phyloP scores from a whole-genome alignment of 2,888 invertebrate genomes.

The Tinea trinotella region DNA sequence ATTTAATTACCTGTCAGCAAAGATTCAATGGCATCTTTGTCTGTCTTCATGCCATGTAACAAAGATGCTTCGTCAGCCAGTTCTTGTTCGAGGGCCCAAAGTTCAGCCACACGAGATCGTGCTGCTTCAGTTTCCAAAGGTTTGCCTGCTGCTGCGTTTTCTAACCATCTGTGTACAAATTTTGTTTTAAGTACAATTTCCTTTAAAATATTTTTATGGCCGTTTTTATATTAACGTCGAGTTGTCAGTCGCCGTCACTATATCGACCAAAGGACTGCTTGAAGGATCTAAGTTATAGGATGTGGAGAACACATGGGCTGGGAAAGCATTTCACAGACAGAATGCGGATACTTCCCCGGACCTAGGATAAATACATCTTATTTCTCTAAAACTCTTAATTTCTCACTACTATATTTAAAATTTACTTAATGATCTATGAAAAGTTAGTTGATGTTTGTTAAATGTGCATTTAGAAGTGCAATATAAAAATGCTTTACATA shows the following conservation, averaged over 20 bases:
- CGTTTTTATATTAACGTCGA: too few species aligned
- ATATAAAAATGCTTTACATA: conserved; percentile 3
- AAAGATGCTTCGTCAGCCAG: conserved; percentile 65
- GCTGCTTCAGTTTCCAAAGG: conserved; percentile 63
- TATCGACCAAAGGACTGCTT: too few species aligned
- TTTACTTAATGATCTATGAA: not conserved
- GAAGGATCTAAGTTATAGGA: too few species aligned
- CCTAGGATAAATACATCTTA: too few species aligned
- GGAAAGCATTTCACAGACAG: too few species aligned
- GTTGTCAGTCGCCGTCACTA: too few species aligned
- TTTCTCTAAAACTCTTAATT: too few species aligned
- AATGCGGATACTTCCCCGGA: too few species aligned
- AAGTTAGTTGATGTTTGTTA: not conserved
- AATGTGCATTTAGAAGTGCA: conserved; percentile 3
- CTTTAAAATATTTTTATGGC: not conserved
- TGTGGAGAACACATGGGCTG: too few species aligned
- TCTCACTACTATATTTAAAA: too few species aligned
- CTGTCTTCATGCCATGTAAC: conserved; percentile 57
- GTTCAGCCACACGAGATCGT: conserved; percentile 56
- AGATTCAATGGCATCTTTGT: conserved; percentile 62
- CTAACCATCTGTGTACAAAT: conserved; percentile 77
- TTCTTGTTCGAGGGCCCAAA: conserved; percentile 64
- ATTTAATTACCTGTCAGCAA: conserved; percentile 44
- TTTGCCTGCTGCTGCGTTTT: conserved; percentile 83
- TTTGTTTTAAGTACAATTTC: conserved; percentile 10